Evolutionary conservation across 1,140 invertebrate genomes (phyloP).

Genomic region (Macrobrachium rosenbergii): DNA sequence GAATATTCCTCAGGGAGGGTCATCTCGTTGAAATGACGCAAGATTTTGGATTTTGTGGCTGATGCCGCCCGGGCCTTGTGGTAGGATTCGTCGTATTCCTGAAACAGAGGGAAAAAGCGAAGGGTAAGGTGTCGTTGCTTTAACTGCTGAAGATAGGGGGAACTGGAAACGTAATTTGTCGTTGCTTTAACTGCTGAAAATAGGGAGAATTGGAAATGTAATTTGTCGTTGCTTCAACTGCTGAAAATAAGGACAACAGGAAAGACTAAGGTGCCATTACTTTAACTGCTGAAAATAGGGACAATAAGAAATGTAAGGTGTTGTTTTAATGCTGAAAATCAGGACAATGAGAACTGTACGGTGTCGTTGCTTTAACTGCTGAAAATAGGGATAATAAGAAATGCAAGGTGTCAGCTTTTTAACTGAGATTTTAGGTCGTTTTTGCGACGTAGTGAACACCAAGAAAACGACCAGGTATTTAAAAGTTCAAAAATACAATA

Average conservation of each 20-base stretch:
- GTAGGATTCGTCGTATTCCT: conserved; percentile 31
- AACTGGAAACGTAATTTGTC: no score
- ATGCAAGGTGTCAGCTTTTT: no score
- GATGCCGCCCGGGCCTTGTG: not conserved
- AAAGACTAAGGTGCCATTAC: not conserved
- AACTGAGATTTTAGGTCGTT: no score
- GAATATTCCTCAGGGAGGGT: not conserved
- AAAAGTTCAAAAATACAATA: no score
- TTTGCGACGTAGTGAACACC: no score
- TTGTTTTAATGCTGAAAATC: conserved; percentile 8
- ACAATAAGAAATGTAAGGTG: not conserved
- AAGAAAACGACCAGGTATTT: no score
- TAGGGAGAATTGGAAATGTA: not conserved
- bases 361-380: not conserved
- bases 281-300: not conserved
- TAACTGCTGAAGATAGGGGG: no score
- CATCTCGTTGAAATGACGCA: conserved; percentile 19
- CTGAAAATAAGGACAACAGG: not conserved
- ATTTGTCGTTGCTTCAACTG: not conserved
- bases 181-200: not conserved
- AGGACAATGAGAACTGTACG: not conserved
- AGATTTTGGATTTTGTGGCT: not conserved
- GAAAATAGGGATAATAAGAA: not conserved
- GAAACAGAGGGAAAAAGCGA: not conserved
- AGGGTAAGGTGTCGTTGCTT: not conserved